Conservation (phyloP, 2,113 vertebrate genomes). For the Lanius ludovicianus region DNA sequence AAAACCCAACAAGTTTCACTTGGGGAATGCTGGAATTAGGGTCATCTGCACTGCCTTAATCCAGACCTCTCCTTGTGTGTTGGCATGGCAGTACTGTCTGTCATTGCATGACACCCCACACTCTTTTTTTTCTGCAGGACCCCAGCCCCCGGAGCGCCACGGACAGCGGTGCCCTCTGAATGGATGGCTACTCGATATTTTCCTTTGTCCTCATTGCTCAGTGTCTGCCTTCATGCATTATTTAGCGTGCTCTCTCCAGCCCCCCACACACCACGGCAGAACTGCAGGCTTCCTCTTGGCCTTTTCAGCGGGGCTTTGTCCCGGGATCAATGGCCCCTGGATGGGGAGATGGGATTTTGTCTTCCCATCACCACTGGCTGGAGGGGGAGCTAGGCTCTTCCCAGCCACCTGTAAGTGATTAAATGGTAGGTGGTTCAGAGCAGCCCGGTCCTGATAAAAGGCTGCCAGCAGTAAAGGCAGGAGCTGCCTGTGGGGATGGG, state of each 20-base stretch:
- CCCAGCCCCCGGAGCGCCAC: fast-evolving
- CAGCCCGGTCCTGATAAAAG: neutral
- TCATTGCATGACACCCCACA: neutral
- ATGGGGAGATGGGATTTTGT: neutral
- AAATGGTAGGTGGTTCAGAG: neutral
- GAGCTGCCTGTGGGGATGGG: neutral
- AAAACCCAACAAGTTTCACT: neutral
- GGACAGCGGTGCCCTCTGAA: neutral
- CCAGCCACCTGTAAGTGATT: neutral
- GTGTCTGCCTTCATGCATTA: slow-evolving; percentile 51
- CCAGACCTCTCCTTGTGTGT: neutral
- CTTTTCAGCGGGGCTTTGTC: neutral
- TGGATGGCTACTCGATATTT: slow-evolving; percentile 37
- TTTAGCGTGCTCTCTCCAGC: neutral
- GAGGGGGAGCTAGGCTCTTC: neutral
- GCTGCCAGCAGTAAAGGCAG: neutral
- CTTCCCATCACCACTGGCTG: neutral
- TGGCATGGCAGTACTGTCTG: neutral
- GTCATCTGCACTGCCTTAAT: neutral
- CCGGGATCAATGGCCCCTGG: neutral
- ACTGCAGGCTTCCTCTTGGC: neutral
- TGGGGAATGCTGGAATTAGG: neutral
- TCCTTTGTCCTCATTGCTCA: slow-evolving; percentile 48
- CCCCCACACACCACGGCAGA: fast-evolving
- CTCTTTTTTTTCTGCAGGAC: neutral